A percentile compares a stretch with the other conserved stretches of the same genome.
These are phyloP conservation scores for Toxostoma redivivum DNA, from an alignment of 2,113 vertebrate genomes.

Conservation along the genomic window DNA sequence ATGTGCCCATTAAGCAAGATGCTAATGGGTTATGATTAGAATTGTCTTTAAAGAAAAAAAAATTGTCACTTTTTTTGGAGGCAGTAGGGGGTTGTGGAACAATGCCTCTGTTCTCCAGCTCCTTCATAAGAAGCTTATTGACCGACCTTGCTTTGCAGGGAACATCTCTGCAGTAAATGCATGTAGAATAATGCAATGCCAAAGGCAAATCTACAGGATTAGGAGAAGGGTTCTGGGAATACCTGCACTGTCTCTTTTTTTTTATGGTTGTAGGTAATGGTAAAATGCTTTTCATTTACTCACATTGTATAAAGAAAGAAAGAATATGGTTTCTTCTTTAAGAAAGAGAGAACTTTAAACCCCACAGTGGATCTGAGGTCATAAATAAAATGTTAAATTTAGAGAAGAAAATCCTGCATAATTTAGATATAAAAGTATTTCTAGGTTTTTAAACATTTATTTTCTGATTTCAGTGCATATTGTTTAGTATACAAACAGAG, in stretches of 20 bases:
- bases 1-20: not conserved
- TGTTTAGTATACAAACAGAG: not conserved
- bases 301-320: not conserved
- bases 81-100: not conserved
- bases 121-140: not conserved
- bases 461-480: not conserved
- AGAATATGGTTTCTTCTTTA: not conserved
- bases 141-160: not conserved
- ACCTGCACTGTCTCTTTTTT: not conserved
- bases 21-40: not conserved
- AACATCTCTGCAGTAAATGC: not conserved
- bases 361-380: not conserved
- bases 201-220: not conserved
- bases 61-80: not conserved
- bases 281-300: not conserved
- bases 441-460: not conserved
- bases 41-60: not conserved
- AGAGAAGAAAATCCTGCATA: not conserved
- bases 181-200: not conserved
- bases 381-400: not conserved
- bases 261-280: not conserved
- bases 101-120: not conserved
- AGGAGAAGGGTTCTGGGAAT: not conserved
- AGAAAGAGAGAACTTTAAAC: not conserved
- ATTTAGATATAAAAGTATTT: not conserved